phyloP scores from a whole-genome alignment of 2,113 vertebrate genomes.

The Pungitius pungitius region DNA sequence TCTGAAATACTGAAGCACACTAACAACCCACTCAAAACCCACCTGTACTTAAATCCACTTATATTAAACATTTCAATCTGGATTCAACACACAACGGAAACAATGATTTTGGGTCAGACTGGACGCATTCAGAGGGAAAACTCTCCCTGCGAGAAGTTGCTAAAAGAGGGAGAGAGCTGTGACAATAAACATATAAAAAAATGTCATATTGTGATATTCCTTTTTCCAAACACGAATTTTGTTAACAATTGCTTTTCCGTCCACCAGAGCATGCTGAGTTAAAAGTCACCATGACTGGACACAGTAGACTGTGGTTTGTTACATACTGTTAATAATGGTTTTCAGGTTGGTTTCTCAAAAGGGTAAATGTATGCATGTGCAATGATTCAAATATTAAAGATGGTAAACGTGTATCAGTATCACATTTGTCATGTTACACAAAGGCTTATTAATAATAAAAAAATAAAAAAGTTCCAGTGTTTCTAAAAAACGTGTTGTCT shows the following conservation, averaged over 20 bases:
- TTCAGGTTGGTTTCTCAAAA: neutral
- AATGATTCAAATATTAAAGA: neutral
- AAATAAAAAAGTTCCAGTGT: neutral
- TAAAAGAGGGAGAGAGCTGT: no score
- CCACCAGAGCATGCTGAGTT: neutral
- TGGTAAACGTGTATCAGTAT: neutral
- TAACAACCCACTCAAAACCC: no score
- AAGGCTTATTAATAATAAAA: neutral
- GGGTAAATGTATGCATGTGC: neutral
- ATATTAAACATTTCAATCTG: no score
- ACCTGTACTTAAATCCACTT: no score
- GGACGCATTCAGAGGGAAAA: no score
- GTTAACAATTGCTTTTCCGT: neutral
- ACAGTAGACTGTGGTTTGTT: neutral
- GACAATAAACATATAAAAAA: neutral
- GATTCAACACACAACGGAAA: no score
- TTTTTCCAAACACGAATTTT: neutral
- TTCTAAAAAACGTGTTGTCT: neutral
- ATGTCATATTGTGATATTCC: neutral
- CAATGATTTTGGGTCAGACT: no score
- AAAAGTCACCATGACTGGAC: neutral
- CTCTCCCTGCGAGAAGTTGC: no score
- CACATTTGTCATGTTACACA: neutral
- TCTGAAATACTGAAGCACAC: no score
- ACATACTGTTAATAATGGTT: no score